Percentiles rank a stretch among this genome's conserved stretches.
These are phyloP conservation scores for Climacteris rufus DNA, from an alignment of 2,113 vertebrate genomes.

Conservation along the genomic window DNA sequence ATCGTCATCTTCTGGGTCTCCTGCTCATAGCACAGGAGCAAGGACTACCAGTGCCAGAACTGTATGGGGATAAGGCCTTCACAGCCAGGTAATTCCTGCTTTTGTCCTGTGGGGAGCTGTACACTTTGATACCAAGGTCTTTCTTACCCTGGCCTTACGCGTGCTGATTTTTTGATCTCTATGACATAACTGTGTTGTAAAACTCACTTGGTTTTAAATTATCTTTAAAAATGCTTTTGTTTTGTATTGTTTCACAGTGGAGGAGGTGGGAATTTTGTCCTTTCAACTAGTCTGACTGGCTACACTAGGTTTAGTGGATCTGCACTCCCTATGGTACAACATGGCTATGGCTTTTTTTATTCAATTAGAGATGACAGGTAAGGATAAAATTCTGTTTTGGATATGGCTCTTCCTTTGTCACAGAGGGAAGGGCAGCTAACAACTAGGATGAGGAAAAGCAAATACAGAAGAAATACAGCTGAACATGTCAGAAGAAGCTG, in stretches of 20 bases:
- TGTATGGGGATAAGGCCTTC: slow-evolving; percentile 88
- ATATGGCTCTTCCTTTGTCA: not conserved
- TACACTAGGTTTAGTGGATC: slow-evolving; percentile 82
- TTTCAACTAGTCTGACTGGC: slow-evolving; percentile 92
- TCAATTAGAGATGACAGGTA: slow-evolving; percentile 91
- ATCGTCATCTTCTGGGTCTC: slow-evolving; percentile 91
- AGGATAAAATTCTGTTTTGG: not conserved
- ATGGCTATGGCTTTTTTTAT: slow-evolving; percentile 95
- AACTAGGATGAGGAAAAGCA: not conserved
- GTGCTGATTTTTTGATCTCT: not conserved
- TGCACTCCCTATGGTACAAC: slow-evolving; percentile 85
- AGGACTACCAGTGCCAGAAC: slow-evolving; percentile 82
- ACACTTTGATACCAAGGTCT: not conserved
- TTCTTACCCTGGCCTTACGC: not conserved
- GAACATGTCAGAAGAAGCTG: not conserved
- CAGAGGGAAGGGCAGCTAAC: not conserved
- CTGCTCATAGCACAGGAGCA: slow-evolving; percentile 86
- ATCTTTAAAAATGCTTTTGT: not conserved
- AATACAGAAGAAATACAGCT: not conserved
- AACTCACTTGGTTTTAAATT: not conserved
- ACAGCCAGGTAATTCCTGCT: slow-evolving; percentile 77
- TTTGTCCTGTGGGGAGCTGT: not conserved
- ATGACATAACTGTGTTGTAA: not conserved
- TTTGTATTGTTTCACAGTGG: slow-evolving; percentile 76
- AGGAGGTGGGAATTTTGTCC: slow-evolving; percentile 91